Percentiles rank a stretch among this genome's conserved stretches.
These are phyloP conservation scores for Sesamia nonagrioides DNA, from an alignment of 1,140 invertebrate genomes.

Conservation along the genomic window DNA sequence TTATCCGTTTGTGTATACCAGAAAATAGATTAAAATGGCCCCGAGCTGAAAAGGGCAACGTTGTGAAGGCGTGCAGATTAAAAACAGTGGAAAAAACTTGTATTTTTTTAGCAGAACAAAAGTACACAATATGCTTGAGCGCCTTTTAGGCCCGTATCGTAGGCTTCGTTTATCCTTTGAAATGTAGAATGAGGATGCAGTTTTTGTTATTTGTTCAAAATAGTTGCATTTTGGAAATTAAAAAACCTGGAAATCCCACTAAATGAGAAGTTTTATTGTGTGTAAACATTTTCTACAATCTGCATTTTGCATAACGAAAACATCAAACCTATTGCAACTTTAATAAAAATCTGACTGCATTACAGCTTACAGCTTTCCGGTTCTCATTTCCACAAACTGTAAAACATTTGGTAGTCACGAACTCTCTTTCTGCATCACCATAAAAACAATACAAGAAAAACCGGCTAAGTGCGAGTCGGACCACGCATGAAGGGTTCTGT, in stretches of 20 bases:
- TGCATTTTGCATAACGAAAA: background rate
- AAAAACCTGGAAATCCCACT: background rate
- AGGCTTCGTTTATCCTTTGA: slow-evolving; percentile 47
- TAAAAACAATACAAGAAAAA: too few relatives aligned
- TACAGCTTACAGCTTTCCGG: background rate
- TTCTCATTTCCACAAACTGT: background rate
- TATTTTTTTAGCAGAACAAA: slow-evolving; percentile 68
- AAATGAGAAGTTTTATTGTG: background rate
- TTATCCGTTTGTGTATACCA: slow-evolving; percentile 72
- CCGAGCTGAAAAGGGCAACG: slow-evolving; percentile 70
- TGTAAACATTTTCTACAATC: background rate
- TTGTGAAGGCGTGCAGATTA: slow-evolving; percentile 79
- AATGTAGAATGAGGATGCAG: slow-evolving; percentile 36
- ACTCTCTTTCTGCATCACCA: too few relatives aligned
- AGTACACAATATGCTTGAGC: slow-evolving; percentile 63
- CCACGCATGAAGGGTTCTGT: too few relatives aligned
- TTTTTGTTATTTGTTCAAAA: slow-evolving; percentile 22
- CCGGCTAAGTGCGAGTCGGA: too few relatives aligned
- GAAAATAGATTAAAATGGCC: slow-evolving; percentile 82
- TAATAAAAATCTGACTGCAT: too few relatives aligned
- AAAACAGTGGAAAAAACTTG: slow-evolving; percentile 73
- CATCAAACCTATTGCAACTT: too few relatives aligned
- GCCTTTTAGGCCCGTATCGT: slow-evolving; percentile 47
- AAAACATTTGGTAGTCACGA: too few relatives aligned
- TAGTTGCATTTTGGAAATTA: background rate